Evolutionary conservation across 2,797 vertebrate species (phyloP), one percentile per base, ranked within the genome.

Genomic region (Bothrops alternatus): DNA sequence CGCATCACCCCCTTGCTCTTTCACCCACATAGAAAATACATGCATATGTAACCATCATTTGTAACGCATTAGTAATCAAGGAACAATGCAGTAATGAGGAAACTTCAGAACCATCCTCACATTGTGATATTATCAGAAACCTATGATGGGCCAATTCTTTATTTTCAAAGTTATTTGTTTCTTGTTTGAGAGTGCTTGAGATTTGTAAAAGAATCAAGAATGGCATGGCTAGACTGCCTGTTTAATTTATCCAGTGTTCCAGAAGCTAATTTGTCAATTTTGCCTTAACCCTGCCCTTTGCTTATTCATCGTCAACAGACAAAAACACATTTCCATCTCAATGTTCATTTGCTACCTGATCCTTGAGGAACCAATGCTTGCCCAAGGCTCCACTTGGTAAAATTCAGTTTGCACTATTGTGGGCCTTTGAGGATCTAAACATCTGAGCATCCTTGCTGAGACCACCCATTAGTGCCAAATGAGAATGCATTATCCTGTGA

Each of bases 161-260:
- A 92, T 89, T 82, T 63, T 56, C 23, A 90, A 94, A 85, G 1
- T 92, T 93, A 93, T 93, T 94, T 96, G 92, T 93, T 87, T 91
- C 94, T 73, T 85, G 88, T 47, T 25, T 47, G 47, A 6, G 65
- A 7, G 65, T 95, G 91, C 32, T 61, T 93, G 86, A 90, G 7
- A 23, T 50, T 93, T 94, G 18, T 57, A 90, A 92, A 94, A 92
- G 63, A 82, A 94, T 14, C 12, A 92, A 61, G 56, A 95, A n/a
- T 94, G 93, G 91, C n/a, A 93, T 8, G 10, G 55, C 90, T 89
- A 88, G 88, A 94, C 86, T 93, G 93, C 94, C 42, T 93, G 89
- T 87, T 93, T 94, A 92, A 4, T 96, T 96, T 95, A 93, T 92
- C 87, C 56, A 94, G 91, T 96, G 93, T 96, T 93, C 93, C 61